phyloP scores from a whole-genome alignment of 2,113 vertebrate genomes.

The Ciconia stormi region DNA sequence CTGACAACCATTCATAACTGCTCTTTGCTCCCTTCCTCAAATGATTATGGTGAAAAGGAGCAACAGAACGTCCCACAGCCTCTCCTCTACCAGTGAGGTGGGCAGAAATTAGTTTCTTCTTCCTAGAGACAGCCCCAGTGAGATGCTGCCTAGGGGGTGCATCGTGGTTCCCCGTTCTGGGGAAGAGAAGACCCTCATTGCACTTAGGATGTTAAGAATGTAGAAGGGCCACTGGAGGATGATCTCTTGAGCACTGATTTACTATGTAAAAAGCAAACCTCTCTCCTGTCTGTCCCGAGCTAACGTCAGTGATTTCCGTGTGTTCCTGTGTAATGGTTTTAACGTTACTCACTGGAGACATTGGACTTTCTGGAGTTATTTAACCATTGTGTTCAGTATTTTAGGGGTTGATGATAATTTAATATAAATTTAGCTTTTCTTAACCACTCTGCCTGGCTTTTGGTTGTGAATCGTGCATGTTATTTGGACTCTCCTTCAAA shows the following conservation, averaged over 20 bases:
- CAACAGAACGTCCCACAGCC: not conserved
- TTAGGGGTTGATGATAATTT: conserved; percentile 85
- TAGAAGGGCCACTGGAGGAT: conserved; percentile 77
- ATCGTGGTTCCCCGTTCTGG: not conserved
- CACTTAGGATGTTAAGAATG: conserved; percentile 81
- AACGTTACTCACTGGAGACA: conserved; percentile 93
- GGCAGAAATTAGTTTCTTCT: not conserved
- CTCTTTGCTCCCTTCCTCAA: not conserved
- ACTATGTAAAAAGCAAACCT: conserved; percentile 81
- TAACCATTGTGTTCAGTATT: conserved; percentile 93
- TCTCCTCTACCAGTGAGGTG: not conserved
- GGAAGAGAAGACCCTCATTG: conserved; percentile 55
- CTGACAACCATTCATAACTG: not conserved
- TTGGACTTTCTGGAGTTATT: conserved; percentile 89
- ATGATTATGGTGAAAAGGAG: not conserved
- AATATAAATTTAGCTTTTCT: conserved; percentile 88
- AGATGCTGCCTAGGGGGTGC: not conserved
- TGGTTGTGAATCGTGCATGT: conserved; percentile 66
- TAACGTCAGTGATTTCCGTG: conserved; percentile 72
- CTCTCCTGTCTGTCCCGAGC: conserved; percentile 74
- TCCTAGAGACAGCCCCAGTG: not conserved
- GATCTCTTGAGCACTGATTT: conserved; percentile 84
- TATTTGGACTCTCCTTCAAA: not conserved
- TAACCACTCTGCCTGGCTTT: conserved; percentile 73
- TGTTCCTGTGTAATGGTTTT: conserved; percentile 82